Conservation (phyloP, 1,140 invertebrate species). For the Bombus cullumanus region DNA sequence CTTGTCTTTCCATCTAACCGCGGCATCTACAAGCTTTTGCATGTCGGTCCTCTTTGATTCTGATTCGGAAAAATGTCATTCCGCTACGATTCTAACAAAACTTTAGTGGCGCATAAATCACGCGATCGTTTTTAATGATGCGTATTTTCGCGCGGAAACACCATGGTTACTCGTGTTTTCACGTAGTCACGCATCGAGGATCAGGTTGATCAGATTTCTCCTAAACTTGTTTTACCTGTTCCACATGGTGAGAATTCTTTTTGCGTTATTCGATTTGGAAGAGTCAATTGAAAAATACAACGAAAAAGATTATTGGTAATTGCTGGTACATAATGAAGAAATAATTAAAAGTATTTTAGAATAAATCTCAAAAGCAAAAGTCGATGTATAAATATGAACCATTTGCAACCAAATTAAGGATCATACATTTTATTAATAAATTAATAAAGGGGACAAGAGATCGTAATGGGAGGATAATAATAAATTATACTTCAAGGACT, state of each 20-base stretch:
- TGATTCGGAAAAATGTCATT: not conserved
- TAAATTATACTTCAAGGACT: not conserved
- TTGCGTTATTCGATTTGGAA: too few species aligned
- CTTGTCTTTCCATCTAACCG: constrained; percentile 53
- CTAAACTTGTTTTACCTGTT: not conserved
- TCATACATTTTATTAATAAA: too few species aligned
- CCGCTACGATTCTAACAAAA: constrained; percentile 30
- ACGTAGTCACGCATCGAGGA: not conserved
- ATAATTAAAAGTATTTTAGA: too few species aligned
- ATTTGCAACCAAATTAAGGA: too few species aligned
- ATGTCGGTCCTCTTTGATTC: constrained; percentile 43
- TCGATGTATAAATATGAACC: too few species aligned
- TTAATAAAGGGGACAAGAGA: accelerated
- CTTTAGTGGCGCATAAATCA: constrained; percentile 44
- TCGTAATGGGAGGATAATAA: too few species aligned
- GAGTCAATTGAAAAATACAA: too few species aligned
- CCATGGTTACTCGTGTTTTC: constrained; percentile 30
- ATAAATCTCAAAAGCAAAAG: too few species aligned
- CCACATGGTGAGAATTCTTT: not conserved
- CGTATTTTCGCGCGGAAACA: constrained; percentile 7
- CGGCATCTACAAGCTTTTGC: constrained; percentile 66
- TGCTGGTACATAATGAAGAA: too few species aligned
- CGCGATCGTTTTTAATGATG: constrained; percentile 39
- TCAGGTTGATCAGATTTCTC: not conserved
- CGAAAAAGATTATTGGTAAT: too few species aligned